Evolutionary conservation across 2,888 invertebrate genomes (phyloP).

Genomic region (Calliopum simillimum): DNA sequence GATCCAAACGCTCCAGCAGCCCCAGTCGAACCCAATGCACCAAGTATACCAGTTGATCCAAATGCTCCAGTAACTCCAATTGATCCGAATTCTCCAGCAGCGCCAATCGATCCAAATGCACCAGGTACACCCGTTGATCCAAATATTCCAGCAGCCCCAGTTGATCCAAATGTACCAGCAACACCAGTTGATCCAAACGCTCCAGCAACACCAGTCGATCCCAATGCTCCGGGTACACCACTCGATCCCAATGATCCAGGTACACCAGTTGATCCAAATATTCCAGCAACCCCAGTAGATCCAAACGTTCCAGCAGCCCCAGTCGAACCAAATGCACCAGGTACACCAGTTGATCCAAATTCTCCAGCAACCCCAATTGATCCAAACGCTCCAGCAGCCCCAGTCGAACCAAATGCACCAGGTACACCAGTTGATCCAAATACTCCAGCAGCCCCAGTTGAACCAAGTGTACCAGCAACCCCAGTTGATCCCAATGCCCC

Average conservation of each 20-base stretch:
- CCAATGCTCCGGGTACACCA: slow-evolving; percentile 39
- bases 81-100: slow-evolving; percentile 20
- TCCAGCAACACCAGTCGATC: slow-evolving; percentile 31
- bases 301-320: slow-evolving; percentile 28
- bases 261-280: slow-evolving; percentile 30
- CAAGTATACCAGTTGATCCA: slow-evolving; percentile 27
- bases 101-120: slow-evolving; percentile 33
- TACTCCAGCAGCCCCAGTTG: slow-evolving; percentile 15
- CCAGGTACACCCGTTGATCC: slow-evolving; percentile 35
- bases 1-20: slow-evolving; percentile 30
- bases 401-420: slow-evolving; percentile 24
- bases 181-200: slow-evolving; percentile 24
- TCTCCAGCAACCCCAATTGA: slow-evolving; percentile 14
- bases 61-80: slow-evolving; percentile 38
- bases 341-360: slow-evolving; percentile 33
- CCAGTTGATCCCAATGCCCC: slow-evolving; percentile 31
- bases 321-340: slow-evolving; percentile 2
- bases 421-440: slow-evolving; percentile 30
- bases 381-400: slow-evolving; percentile 14
- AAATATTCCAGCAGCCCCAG: slow-evolving; percentile 43
- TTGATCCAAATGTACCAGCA: slow-evolving; percentile 32
- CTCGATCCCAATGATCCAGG: slow-evolving; percentile 25
- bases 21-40: slow-evolving; percentile 27
- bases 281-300: slow-evolving; percentile 31
- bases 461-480: slow-evolving; percentile 27